Percentiles rank a stretch among this genome's conserved stretches.
Conservation (phyloP, 2,797 vertebrate species). For the Huso huso region DNA sequence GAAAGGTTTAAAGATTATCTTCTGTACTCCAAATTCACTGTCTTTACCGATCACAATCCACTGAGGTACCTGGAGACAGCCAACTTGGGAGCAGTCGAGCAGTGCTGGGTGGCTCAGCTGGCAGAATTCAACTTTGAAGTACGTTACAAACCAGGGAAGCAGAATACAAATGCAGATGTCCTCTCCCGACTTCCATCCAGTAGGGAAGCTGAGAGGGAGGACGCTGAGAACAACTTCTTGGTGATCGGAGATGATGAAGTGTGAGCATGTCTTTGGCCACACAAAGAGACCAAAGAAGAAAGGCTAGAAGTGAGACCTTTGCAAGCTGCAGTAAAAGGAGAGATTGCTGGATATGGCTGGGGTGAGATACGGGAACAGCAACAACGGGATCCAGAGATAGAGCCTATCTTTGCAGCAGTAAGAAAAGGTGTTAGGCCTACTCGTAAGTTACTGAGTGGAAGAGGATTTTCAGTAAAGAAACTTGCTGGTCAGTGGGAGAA, state of each 20-base stretch:
- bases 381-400: neutral
- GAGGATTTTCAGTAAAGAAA: neutral
- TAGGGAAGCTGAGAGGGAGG: neutral
- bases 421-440: neutral
- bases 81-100: too few species aligned
- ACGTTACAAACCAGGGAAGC: too few species aligned
- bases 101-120: too few species aligned
- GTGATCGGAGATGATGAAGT: neutral
- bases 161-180: too few species aligned
- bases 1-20: too few species aligned
- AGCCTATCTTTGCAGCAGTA: neutral
- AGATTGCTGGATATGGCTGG: conserved; percentile 9
- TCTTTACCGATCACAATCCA: too few species aligned
- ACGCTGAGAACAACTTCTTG: conserved; percentile 13
- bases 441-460: neutral
- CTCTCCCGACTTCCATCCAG: too few species aligned
- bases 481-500: conserved; percentile 11
- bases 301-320: neutral
- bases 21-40: too few species aligned
- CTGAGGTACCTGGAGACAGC: too few species aligned
- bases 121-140: too few species aligned
- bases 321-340: neutral
- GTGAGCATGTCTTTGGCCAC: conserved; percentile 8
- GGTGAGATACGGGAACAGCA: conserved; percentile 11
- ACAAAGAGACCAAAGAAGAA: neutral